Base-by-base conservation (phyloP, 2,113 vertebrate species). In the Gobio gobio region DNA sequence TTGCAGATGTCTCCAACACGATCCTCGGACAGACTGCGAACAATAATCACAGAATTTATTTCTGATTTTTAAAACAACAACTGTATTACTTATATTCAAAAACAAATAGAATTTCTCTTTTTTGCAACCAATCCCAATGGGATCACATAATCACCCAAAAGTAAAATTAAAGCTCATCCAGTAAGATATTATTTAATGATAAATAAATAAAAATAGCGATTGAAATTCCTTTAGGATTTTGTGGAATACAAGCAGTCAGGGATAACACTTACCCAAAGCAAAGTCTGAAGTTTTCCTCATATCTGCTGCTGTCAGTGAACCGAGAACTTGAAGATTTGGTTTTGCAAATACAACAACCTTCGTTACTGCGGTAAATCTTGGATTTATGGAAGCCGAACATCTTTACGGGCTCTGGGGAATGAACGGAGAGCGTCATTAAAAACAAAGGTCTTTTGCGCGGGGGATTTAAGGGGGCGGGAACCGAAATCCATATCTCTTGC, bases 311-410 rank as follows among this genome's bases (percentile, higher is more conserved):
- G 94, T 95, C 94, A 82, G 95, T 96, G 90, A 96, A 96, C 13
- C 95, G 93, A 54, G 95, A 96, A 43, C 95, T 96, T 83, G 95
- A 96, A 10, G 95, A 95, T 92, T 96, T 96, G 89, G 95, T 95
- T 89, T 96, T 96, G 89, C 95, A 96, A 87, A 96, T 96, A 89
- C 95, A 96, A 83, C 95, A 96, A 75, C 95, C 95, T 16, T 95
- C 94, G 73, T 95, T 93, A 91, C 95, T 95, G 88, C 95, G 92
- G 91, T 95, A 96, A 84, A 96, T 95, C 92, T 95, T 96, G 68
- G 95, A 95, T 88, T 95, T 95, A 74, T 96, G 95, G 82, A 96
- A 96, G 73, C 95, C 95, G 89, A 96, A 96, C 95, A 96, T 96
- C 68, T 80, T 80, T 75, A 51, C 33, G 73, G 66, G 68, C 43